Evolutionary conservation across 2,888 invertebrate species (phyloP).

Genomic region (Zhuqinia jingwanae): DNA sequence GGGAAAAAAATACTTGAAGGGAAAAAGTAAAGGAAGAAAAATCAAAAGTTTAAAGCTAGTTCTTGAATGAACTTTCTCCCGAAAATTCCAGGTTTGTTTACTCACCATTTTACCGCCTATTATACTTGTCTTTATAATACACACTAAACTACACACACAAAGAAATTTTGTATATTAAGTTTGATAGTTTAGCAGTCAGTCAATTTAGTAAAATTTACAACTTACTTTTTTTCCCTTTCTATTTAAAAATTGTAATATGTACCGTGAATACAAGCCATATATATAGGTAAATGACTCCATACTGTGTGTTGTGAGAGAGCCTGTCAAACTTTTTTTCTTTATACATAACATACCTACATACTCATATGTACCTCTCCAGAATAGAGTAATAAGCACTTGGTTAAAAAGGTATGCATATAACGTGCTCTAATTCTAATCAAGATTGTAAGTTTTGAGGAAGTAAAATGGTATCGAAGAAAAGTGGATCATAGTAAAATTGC

Average conservation of each 20-base stretch:
- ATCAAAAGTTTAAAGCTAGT: neutral
- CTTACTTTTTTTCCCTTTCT: neutral
- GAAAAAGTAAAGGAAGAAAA: neutral
- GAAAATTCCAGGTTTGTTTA: too few species aligned
- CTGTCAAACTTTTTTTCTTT: constrained; percentile 31
- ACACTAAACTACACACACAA: neutral
- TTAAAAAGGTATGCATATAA: constrained; percentile 7
- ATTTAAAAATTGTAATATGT: neutral
- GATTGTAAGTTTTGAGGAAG: neutral
- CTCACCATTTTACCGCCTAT: too few species aligned
- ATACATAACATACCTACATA: too few species aligned
- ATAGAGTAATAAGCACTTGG: constrained; percentile 1
- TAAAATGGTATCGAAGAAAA: neutral
- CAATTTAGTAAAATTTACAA: constrained; percentile 20
- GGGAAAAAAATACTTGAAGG: neutral
- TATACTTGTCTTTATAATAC: neutral
- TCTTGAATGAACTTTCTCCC: too few species aligned
- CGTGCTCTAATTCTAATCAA: neutral
- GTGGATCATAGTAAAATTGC: constrained; percentile 45
- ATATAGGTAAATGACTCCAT: constrained; percentile 40
- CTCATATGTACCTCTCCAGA: too few species aligned
- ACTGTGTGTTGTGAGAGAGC: constrained; percentile 24
- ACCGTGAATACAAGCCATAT: neutral
- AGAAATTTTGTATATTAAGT: neutral
- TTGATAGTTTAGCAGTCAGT: neutral